Evolutionary conservation across 2,113 vertebrate species (phyloP).

Genomic region (Saccopteryx leptura): DNA sequence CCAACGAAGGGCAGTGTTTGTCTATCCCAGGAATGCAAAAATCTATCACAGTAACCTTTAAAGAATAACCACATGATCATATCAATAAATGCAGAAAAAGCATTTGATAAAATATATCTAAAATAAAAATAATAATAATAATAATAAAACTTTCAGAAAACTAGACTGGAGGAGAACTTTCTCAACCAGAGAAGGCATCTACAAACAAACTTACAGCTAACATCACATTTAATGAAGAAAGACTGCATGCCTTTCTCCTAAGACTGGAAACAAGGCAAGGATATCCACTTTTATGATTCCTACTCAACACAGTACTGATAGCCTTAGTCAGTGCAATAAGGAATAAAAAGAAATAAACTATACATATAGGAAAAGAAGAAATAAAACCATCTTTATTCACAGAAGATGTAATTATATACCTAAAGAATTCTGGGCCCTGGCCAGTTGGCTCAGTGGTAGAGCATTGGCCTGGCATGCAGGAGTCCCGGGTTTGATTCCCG

Average conservation of each 20-base stretch:
- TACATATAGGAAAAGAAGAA: not conserved
- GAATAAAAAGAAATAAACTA: not conserved
- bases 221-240: constrained; percentile 20
- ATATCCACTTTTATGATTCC: not conserved
- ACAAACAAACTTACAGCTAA: not conserved
- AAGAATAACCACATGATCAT: constrained; percentile 9
- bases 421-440: not conserved
- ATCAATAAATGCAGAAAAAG: constrained; percentile 19
- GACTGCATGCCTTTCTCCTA: not conserved
- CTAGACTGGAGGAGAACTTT: not conserved
- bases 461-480: no score
- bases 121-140: not conserved
- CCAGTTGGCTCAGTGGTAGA: no score
- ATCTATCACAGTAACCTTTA: not conserved
- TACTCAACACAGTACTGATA: not conserved
- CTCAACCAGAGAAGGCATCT: not conserved
- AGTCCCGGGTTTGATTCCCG: no score
- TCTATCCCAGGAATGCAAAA: constrained; percentile 7
- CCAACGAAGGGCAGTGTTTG: no score
- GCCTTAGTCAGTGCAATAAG: not conserved
- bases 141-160: not conserved
- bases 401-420: not conserved
- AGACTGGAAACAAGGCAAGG: not conserved
- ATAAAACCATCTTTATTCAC: constrained; percentile 16
- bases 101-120: not conserved